Base-by-base conservation (phyloP, 1,140 invertebrate genomes). In the Hypothenemus hampei region DNA sequence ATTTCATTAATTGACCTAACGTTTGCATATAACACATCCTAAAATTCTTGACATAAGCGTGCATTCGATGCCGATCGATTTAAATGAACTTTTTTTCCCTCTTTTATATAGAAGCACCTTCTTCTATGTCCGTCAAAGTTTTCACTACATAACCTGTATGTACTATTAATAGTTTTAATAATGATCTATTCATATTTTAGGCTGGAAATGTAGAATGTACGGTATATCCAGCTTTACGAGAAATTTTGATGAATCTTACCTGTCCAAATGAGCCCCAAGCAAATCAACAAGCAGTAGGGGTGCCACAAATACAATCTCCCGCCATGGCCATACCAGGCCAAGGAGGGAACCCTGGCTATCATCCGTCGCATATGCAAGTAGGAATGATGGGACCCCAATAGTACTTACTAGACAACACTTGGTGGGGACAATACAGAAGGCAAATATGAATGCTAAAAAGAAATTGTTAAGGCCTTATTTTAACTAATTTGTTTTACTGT, bases 161-260 rank as follows among this genome's bases (percentile, higher is more conserved):
- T n/a, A n/a, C n/a, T n/a, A n/a, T n/a, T n/a, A n/a, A n/a, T n/a
- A n/a, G n/a, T n/a, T n/a, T n/a, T n/a, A n/a, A n/a, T n/a, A n/a
- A n/a, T n/a, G n/a, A n/a, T n/a, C n/a, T n/a, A n/a, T n/a, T n/a
- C 6, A 15, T 13, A 22, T 57, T 48, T 19, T 24, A 60, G 50
- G 50, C 61, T 8, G 66, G 65, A 41, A 58, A 59, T 19, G 58
- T 77, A 10, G 90, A 94, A 66, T 95, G 91, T 69, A 89, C 89
- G 1, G 78, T 95, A 24, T 93, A 89, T 73, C 88, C 89, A 7
- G 89, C 91, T 18, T 83, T 97, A 23, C 78, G 89, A 59, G 91
- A 95, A 71, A 73, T 96, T 35, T 71, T 95, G 3, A 78, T 82
- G 10, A 92, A 90, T 75, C 78, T 95, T 19, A 80, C 78, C 24